Evolutionary conservation across 2,888 invertebrate species (phyloP).

Genomic region (Drosophila nr. perissopoda): DNA sequence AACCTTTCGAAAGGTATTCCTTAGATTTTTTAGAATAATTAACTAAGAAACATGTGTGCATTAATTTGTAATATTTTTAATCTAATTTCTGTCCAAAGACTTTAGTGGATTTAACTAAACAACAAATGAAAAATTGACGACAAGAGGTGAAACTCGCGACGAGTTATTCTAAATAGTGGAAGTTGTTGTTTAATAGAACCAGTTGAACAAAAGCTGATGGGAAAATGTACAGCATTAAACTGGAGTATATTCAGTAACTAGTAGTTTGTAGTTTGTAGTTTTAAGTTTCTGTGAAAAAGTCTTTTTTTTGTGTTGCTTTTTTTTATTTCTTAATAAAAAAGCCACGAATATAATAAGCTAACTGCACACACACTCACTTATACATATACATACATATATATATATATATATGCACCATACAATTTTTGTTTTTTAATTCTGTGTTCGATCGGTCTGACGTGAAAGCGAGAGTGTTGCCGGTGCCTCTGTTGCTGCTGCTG

Average conservation of each 20-base stretch:
- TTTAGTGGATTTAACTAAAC: neutral
- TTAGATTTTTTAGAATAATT: neutral
- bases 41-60: neutral
- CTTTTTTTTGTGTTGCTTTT: neutral
- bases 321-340: neutral
- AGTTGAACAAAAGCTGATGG: neutral
- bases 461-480: conserved; percentile 72
- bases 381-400: conserved; percentile 4
- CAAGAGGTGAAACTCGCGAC: neutral
- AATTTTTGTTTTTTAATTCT: conserved; percentile 54
- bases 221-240: neutral
- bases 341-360: conserved; percentile 4
- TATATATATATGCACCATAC: neutral
- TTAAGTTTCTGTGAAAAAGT: neutral
- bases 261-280: neutral
- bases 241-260: neutral
- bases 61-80: neutral
- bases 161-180: neutral
- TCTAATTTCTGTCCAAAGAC: neutral
- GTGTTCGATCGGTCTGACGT: conserved; percentile 63
- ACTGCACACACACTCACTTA: neutral
- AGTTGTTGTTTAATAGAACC: neutral
- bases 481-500: conserved; percentile 20
- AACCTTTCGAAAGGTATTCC: neutral
- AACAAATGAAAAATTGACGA: neutral